Percentiles rank a stretch among this genome's conserved stretches.
Conservation (phyloP, 2,797 vertebrate genomes). For the Hipposideros larvatus region DNA sequence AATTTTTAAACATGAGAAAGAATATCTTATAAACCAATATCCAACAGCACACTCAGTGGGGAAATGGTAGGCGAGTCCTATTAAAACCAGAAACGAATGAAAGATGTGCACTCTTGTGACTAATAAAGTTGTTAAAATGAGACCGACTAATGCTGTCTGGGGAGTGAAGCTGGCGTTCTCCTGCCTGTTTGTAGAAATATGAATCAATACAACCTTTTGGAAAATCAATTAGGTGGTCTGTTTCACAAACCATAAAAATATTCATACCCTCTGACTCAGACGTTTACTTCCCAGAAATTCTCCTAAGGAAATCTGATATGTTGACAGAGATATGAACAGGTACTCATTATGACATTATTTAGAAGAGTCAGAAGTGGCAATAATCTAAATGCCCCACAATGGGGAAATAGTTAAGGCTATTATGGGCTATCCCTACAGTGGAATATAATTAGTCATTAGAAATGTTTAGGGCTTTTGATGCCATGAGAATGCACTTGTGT, state of each 20-base stretch:
- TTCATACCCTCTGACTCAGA: neutral
- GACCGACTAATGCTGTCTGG: neutral
- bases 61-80: neutral
- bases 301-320: slow-evolving; percentile 43
- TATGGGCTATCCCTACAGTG: slow-evolving; percentile 12
- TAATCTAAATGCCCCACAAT: neutral
- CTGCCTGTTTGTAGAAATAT: neutral
- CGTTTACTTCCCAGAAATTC: slow-evolving; percentile 44
- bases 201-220: slow-evolving; percentile 9
- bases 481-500: slow-evolving; percentile 19
- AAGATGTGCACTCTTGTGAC: neutral
- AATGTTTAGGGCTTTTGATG: slow-evolving; percentile 52
- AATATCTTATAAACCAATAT: slow-evolving; percentile 27
- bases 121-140: slow-evolving; percentile 34
- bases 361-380: slow-evolving; percentile 60
- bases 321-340: neutral
- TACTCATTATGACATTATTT: slow-evolving; percentile 41
- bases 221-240: slow-evolving; percentile 38
- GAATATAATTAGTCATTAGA: slow-evolving; percentile 39
- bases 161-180: neutral
- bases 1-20: neutral
- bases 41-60: slow-evolving; percentile 42
- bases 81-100: slow-evolving; percentile 1
- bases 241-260: slow-evolving; percentile 31
- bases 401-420: slow-evolving; percentile 53